Base-by-base conservation (phyloP, 1,140 invertebrate genomes). In the Neomicropteryx cornuta region DNA sequence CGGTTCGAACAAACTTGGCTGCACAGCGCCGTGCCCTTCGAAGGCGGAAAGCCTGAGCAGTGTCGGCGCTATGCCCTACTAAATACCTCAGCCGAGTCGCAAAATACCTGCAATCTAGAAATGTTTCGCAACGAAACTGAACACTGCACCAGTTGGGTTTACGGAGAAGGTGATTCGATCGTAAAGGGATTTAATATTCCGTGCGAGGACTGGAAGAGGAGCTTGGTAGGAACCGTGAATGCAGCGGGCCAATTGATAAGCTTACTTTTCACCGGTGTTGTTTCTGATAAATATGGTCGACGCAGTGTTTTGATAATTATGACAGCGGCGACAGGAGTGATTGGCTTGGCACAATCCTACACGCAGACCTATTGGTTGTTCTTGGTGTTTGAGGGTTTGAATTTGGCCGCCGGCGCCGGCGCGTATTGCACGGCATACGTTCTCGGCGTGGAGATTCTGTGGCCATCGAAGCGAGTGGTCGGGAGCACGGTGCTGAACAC, bases 361-460 rank as follows among this genome's bases (percentile, higher is more conserved):
- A 64, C 73, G 3, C 61, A 69, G 2, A 71, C 61, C 48, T 79
- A 76, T 45, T 55, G 58, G 35, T 64, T 62, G 49, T 80, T 79
- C 42, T 20, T 58, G 18, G 37, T 64, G 8, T 70, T 78, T 24
- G 75, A 77, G 54, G 75, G 77, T 42, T 50, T 76, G 34, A 74
- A 76, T 44, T 62, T 68, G 4, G 50, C 58, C 18, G 62, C 70
- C 19, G 66, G 65, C 14, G 61, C 73, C 13, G 71, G 72, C 2
- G 62, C 73, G 24, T 77, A 74, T 43, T 65, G 70, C 29, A 59
- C 66, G 5, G 64, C 57, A 39, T 72, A 68, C 42, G 46, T 62
- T 13, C 48, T 62, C 3, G 81, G 76, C 20, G 68, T 84, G 43
- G 83, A 86, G 54, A 66, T 81, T 46, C 74, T 81, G 0, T 76